Conservation (phyloP, 1,140 invertebrate species). For the Trinorchestia longiramus region DNA sequence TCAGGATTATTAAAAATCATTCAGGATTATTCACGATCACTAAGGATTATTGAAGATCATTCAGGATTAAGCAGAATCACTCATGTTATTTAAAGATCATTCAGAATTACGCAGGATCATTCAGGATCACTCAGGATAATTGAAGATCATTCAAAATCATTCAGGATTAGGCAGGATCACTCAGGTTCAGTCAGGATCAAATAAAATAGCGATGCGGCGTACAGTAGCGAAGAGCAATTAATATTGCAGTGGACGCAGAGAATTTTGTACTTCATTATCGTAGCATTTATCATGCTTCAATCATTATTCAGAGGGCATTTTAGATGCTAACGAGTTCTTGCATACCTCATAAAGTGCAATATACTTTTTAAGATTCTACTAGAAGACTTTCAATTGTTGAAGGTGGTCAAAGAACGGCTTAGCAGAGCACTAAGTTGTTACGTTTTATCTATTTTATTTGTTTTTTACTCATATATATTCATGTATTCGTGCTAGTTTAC, state of each 20-base stretch:
- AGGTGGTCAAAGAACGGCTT: background rate
- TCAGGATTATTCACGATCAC: too few relatives aligned
- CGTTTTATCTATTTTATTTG: background rate
- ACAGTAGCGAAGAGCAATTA: conserved; percentile 29
- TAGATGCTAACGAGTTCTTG: conserved; percentile 43
- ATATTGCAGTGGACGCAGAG: background rate
- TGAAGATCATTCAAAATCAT: background rate
- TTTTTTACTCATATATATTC: background rate
- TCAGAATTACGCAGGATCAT: background rate
- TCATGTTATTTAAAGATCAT: too few relatives aligned
- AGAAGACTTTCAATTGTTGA: background rate
- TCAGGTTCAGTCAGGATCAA: background rate
- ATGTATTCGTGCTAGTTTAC: background rate
- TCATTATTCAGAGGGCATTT: conserved; percentile 21
- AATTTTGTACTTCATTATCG: conserved; percentile 24
- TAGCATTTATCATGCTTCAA: conserved; percentile 36
- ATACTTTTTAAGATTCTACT: background rate
- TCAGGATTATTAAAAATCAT: too few relatives aligned
- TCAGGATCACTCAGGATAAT: background rate
- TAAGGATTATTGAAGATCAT: too few relatives aligned
- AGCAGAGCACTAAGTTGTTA: background rate
- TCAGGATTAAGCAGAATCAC: too few relatives aligned
- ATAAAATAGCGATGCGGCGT: background rate
- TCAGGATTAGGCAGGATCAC: background rate
- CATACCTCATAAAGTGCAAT: conserved; percentile 40